phyloP scores from a whole-genome alignment of 2,797 vertebrate genomes.

The Allobates femoralis region DNA sequence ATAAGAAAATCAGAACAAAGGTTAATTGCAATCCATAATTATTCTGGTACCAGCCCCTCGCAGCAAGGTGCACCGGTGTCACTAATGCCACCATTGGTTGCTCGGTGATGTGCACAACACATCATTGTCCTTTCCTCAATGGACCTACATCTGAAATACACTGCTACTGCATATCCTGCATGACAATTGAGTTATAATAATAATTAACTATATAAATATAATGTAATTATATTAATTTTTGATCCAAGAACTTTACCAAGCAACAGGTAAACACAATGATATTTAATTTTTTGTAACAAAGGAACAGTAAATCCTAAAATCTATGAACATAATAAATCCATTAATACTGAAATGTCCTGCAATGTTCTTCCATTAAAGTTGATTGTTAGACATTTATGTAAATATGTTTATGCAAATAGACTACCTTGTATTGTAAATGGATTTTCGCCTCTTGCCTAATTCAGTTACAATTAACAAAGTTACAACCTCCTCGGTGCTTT shows the following conservation, averaged over 20 bases:
- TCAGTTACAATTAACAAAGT: conserved; percentile 61
- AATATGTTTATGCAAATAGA: conserved; percentile 59
- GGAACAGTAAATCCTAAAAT: conserved; percentile 33
- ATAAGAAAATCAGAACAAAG: not conserved
- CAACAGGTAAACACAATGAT: not conserved
- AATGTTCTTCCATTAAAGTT: conserved; percentile 56
- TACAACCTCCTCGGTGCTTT: conserved; percentile 60
- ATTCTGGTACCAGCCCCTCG: not conserved
- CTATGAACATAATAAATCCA: conserved; percentile 51
- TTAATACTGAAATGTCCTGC: conserved; percentile 54
- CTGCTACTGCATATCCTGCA: not conserved
- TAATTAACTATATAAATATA: not conserved
- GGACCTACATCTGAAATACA: not conserved
- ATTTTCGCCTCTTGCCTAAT: conserved; percentile 58
- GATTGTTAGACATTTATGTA: conserved; percentile 60
- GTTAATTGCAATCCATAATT: not conserved
- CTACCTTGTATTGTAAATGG: conserved; percentile 58
- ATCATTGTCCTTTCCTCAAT: not conserved
- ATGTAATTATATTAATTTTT: not conserved
- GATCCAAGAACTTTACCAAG: not conserved
- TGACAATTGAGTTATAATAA: not conserved
- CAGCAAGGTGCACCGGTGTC: not conserved
- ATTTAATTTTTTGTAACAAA: not conserved
- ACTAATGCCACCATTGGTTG: not conserved
- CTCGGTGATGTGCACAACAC: not conserved